Evolutionary conservation across 2,113 vertebrate species (phyloP).

Genomic region (Azemiops feae): DNA sequence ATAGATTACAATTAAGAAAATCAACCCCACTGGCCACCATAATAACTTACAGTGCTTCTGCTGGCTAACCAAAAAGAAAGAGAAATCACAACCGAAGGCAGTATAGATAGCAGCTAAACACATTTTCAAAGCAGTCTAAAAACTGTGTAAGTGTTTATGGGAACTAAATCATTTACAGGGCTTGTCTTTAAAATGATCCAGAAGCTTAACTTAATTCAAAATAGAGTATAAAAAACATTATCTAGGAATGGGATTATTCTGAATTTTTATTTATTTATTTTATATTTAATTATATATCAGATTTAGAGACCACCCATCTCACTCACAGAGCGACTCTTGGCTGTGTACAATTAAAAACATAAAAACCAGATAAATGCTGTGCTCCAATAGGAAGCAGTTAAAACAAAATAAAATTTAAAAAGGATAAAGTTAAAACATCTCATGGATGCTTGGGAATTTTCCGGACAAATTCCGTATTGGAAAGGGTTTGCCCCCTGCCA

Average conservation of each 20-base stretch:
- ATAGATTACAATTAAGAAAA: background rate
- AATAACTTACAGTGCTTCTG: background rate
- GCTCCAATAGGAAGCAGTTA: background rate
- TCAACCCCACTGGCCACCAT: background rate
- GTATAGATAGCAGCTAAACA: background rate
- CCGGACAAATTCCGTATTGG: background rate
- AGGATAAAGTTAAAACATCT: background rate
- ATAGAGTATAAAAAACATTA: background rate
- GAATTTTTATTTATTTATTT: background rate
- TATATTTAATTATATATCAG: background rate
- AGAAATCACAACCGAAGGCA: slow-evolving; percentile 4
- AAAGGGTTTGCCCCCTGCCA: background rate
- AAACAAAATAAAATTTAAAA: background rate
- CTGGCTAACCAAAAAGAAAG: background rate
- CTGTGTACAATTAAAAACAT: background rate
- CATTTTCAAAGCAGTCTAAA: background rate
- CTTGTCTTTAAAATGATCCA: background rate
- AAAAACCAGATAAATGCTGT: background rate
- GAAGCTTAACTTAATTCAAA: background rate
- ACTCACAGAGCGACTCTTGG: background rate
- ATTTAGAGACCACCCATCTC: background rate
- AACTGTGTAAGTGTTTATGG: background rate
- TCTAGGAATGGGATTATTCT: background rate
- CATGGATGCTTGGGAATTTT: background rate
- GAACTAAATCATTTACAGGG: background rate